Evolutionary conservation across 2,888 invertebrate genomes (phyloP), one percentile per base, ranked within the genome.

Genomic region (Palloptera scutellata): DNA sequence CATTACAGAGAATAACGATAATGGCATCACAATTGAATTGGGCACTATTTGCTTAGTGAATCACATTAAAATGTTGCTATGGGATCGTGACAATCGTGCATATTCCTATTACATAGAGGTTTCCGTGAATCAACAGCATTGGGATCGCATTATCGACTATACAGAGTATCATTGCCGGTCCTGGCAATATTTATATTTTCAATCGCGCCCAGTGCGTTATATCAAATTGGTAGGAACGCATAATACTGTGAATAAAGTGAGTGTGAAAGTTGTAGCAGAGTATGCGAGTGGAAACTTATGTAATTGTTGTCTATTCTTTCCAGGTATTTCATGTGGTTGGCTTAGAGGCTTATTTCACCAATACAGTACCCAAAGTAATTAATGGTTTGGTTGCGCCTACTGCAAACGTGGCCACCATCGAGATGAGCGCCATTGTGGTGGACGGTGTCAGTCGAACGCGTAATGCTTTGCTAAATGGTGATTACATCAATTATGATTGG

Each of bases 401-500:
- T 30, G 90, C 92, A 78, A 99, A 99, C 87, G 95, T 99, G 58
- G 98, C 98, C 60, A 95, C 96, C 0, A 89, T 94, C 72, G 91
- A 92, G 66, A 90, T 91, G 78, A 93, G 95, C 84, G 98, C 99
- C 1, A 91, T 91, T 76, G 98, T 99, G 69, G 92, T 96, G 54
- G 98, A 99, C 87, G 99, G 99, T 67, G 98, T 99, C 70, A 91
- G 91, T 79, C 92, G 98, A 12, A 92, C 93, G 58, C 89, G 98
- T 74, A 97, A 99, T 87, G 95, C 97, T 1, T 88, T 99, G 12
- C 88, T 99, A 69, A 98, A 99, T 88, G 98, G 98, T 13, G 96
- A 98, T 84, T 94, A 91, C 64, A 90, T 91, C 78, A 92, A 94
- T 86, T 99, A 98, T 86, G 97, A 98, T 87, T 98, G 98, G 98